Evolutionary conservation across 2,888 invertebrate genomes (phyloP).

Genomic region (Apodemia duryi): DNA sequence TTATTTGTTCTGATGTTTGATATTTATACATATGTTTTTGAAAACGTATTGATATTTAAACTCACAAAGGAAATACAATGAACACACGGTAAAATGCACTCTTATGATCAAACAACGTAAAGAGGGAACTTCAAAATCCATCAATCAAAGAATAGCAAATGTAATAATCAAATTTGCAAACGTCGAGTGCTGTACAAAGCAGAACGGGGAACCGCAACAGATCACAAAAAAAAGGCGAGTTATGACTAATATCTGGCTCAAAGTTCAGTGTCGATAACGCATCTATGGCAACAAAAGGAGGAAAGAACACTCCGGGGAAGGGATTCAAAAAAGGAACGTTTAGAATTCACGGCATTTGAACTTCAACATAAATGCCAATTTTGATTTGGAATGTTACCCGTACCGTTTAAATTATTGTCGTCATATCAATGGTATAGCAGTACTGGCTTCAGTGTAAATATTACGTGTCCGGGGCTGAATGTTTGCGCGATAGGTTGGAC

Average conservation of each 20-base stretch:
- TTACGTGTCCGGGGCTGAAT: too few relatives aligned
- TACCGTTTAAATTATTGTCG: too few relatives aligned
- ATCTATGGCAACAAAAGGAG: conserved; percentile 59
- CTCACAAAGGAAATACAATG: conserved; percentile 46
- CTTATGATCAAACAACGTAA: conserved; percentile 42
- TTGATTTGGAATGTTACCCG: conserved; percentile 33
- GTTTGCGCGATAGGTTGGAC: too few relatives aligned
- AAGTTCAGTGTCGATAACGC: conserved; percentile 66
- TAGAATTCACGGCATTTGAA: conserved; percentile 36
- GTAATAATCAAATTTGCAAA: conserved; percentile 73
- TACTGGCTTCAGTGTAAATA: too few relatives aligned
- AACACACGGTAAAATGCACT: conserved; percentile 54
- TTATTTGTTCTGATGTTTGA: neutral
- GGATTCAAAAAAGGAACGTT: conserved; percentile 54
- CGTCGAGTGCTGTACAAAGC: conserved; percentile 70
- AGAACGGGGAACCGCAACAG: conserved; percentile 68
- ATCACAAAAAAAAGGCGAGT: conserved; percentile 44
- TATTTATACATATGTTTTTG: neutral
- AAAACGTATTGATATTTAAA: neutral
- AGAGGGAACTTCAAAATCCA: conserved; percentile 59
- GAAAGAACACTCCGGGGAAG: conserved; percentile 44
- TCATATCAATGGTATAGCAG: too few relatives aligned
- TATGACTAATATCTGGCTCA: conserved; percentile 70
- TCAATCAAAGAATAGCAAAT: conserved; percentile 74
- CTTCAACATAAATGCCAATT: conserved; percentile 40